phyloP scores from a whole-genome alignment of 2,113 vertebrate species.

The Phyllopteryx taeniolatus region DNA sequence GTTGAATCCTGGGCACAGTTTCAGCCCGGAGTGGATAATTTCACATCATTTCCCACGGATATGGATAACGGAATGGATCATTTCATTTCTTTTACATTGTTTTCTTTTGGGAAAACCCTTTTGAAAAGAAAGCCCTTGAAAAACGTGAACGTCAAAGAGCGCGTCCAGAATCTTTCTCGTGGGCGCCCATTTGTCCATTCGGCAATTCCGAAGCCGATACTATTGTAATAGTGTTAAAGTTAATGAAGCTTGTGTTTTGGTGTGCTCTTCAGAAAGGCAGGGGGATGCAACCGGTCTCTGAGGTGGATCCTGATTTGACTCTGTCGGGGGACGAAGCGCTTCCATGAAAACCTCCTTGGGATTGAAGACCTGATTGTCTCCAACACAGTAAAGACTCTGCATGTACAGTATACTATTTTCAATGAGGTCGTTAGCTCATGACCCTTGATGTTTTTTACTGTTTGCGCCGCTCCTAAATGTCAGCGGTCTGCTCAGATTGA shows the following conservation, averaged over 20 bases:
- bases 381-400: neutral
- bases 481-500: constrained; percentile 23
- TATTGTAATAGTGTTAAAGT: constrained; percentile 1
- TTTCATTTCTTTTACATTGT: neutral
- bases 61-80: neutral
- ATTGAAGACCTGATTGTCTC: neutral
- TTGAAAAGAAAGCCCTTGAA: neutral
- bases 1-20: too few species aligned
- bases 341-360: constrained; percentile 23
- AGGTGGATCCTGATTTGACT: constrained; percentile 27
- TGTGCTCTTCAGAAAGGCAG: constrained; percentile 17
- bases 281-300: constrained; percentile 31
- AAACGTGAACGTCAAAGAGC: neutral
- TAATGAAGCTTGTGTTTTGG: constrained; percentile 46
- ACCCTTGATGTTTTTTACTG: neutral
- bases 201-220: neutral
- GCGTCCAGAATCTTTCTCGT: neutral
- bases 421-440: neutral
- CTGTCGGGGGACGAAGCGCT: constrained; percentile 15
- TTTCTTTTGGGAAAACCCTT: too few species aligned
- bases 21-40: too few species aligned
- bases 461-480: neutral
- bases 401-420: neutral
- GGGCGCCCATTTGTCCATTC: neutral
- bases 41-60: too few species aligned